Conservation (phyloP, 2,888 invertebrate species). For the Platyscelio sp. region DNA sequence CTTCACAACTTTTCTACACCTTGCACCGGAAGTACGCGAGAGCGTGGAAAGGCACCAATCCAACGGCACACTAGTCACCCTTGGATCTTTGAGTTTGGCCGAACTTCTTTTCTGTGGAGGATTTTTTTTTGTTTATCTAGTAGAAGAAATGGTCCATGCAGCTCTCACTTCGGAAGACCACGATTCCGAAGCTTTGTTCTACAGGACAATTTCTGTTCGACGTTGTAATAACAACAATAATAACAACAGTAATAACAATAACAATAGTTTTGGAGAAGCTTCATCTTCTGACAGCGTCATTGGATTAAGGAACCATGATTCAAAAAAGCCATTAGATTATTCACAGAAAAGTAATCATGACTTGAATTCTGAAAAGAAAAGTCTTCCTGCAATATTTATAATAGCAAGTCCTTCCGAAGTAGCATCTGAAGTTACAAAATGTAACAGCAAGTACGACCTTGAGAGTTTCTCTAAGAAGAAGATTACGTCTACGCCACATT, state of each 20-base stretch:
- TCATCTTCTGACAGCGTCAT: slow-evolving; percentile 52
- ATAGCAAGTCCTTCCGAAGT: slow-evolving; percentile 75
- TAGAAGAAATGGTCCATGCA: slow-evolving; percentile 88
- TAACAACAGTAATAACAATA: slow-evolving; percentile 82
- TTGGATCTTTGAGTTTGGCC: slow-evolving; percentile 85
- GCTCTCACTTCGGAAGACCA: slow-evolving; percentile 85
- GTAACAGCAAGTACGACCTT: slow-evolving; percentile 60
- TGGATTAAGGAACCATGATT: slow-evolving; percentile 20
- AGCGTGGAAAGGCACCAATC: slow-evolving; percentile 86
- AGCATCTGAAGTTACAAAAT: slow-evolving; percentile 65
- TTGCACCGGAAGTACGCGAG: slow-evolving; percentile 89
- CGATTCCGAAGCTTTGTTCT: slow-evolving; percentile 85
- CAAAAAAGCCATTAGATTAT: slow-evolving; percentile 11
- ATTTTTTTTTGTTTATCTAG: slow-evolving; percentile 89
- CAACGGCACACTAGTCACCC: slow-evolving; percentile 84
- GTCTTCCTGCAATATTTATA: slow-evolving; percentile 79
- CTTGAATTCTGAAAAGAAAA: slow-evolving; percentile 51
- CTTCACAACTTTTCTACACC: slow-evolving; percentile 89
- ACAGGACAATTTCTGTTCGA: slow-evolving; percentile 87
- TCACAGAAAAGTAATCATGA: too few species aligned
- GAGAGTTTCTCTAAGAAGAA: slow-evolving; percentile 62
- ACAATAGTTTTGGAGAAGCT: slow-evolving; percentile 70
- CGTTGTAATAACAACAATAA: slow-evolving; percentile 84
- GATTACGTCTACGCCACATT: slow-evolving; percentile 39
- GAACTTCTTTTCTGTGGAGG: slow-evolving; percentile 88